Evolutionary conservation across 2,113 vertebrate genomes (phyloP), one percentile per base, ranked within the genome.

Genomic region (Xiphophorus couchianus): DNA sequence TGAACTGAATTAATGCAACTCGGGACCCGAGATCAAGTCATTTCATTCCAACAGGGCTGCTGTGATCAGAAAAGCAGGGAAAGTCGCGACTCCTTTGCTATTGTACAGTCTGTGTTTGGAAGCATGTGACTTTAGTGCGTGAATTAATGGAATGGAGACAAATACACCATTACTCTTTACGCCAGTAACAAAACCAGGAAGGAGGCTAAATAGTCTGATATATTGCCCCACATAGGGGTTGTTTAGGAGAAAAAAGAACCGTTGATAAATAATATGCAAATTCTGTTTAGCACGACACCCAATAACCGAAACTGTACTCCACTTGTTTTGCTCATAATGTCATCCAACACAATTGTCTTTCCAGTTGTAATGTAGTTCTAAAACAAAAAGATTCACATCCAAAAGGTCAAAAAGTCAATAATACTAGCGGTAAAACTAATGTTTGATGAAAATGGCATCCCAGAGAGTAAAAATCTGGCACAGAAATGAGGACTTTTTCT

Each of bases 181-280:
- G 1, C 44, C 15, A 48, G 14, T 48, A 2, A 54, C 19, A 54
- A 54, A 81, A 83, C 60, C 65, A 74, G 66, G 48, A 68, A 74
- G 60, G 30, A 80, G 5, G 71, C 72, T 80, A 48, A 65, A 78
- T 69, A 71, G 54, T 73, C 48, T 82, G 33, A 27, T 48, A 2
- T 63, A 27, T 69, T 76, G 62, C 65, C 42, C 61, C 73, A 35
- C 78, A 72, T 33, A 68, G 42, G 44, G 74, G 66, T 73, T 70
- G 60, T 61, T 66, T 61, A n/a, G 19, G 19, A 72, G n/a, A 66
- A 71, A 60, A 75, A 65, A 75, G 62, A 35, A 5, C 22, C 2
- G 39, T 69, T 58, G 51, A 78, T 77, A 54, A 74, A 80, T 81
- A 74, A 80, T 81, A 71, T 37, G 68, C 17, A 14, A 27, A 61